Percentiles rank a stretch among this genome's conserved stretches.
Evolutionary conservation across 2,888 invertebrate species (phyloP).

Genomic region (Scaptomyza tumidula): DNA sequence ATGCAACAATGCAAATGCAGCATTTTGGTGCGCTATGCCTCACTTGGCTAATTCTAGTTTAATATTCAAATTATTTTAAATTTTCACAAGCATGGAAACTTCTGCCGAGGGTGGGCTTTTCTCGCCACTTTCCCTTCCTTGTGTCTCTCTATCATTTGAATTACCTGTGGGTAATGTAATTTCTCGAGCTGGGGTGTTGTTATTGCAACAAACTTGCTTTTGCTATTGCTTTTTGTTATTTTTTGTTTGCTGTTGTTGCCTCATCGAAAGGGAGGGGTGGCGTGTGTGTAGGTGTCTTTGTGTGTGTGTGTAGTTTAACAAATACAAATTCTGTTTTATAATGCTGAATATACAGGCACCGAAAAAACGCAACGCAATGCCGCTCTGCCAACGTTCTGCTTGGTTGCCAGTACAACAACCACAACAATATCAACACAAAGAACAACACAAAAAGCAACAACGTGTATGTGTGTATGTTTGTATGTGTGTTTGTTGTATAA

Average conservation of each 20-base stretch:
- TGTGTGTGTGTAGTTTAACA: constrained; percentile 19
- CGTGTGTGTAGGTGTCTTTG: neutral
- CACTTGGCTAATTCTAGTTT: constrained; percentile 72
- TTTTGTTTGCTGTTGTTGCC: constrained; percentile 18
- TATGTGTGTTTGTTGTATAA: constrained; percentile 47
- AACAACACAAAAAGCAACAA: constrained; percentile 12
- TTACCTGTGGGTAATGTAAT: constrained; percentile 24
- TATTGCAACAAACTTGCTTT: constrained; percentile 34
- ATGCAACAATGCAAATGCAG: constrained; percentile 12
- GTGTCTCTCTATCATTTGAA: neutral
- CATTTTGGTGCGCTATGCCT: constrained; percentile 58
- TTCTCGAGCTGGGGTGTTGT: constrained; percentile 40
- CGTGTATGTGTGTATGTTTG: constrained; percentile 22
- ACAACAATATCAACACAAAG: constrained; percentile 33
- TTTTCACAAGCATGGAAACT: constrained; percentile 43
- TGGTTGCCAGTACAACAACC: constrained; percentile 51
- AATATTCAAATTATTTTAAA: constrained; percentile 72
- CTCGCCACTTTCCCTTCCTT: neutral
- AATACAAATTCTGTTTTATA: constrained; percentile 58
- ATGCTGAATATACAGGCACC: constrained; percentile 51
- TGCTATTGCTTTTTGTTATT: constrained; percentile 18
- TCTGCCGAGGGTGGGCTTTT: constrained; percentile 26
- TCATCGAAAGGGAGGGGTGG: constrained; percentile 12
- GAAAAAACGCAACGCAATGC: constrained; percentile 48
- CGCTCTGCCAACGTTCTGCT: constrained; percentile 64